Evolutionary conservation across 2,113 vertebrate genomes (phyloP).

Genomic region (Trachemys scripta): DNA sequence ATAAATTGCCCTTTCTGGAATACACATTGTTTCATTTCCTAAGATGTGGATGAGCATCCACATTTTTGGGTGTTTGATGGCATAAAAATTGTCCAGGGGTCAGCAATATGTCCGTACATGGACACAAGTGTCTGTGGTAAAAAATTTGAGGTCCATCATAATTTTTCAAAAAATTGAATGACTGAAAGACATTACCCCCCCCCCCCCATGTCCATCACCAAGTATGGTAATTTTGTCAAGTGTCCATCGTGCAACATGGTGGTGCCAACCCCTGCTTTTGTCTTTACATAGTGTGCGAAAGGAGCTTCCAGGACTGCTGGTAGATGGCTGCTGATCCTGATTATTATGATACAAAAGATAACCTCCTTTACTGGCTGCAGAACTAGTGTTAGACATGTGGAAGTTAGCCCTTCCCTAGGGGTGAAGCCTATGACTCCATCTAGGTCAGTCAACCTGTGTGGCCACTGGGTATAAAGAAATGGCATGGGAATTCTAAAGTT

Average conservation of each 20-base stretch:
- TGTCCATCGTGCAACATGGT: too few relatives aligned
- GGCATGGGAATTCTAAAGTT: background rate
- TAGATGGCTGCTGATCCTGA: background rate
- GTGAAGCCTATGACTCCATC: background rate
- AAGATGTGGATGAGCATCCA: background rate
- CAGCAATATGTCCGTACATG: too few relatives aligned
- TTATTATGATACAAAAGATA: background rate
- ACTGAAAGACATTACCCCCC: too few relatives aligned
- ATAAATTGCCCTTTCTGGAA: background rate
- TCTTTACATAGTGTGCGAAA: background rate
- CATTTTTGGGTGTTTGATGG: background rate
- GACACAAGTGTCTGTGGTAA: too few relatives aligned
- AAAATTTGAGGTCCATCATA: too few relatives aligned
- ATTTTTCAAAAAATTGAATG: too few relatives aligned
- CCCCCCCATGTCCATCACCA: rapidly evolving
- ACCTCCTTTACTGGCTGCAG: background rate
- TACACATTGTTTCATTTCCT: background rate
- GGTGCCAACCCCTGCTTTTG: too few relatives aligned
- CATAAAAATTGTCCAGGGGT: background rate
- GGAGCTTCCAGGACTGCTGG: background rate
- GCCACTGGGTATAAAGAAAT: background rate
- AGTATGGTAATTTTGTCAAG: too few relatives aligned
- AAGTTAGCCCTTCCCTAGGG: background rate
- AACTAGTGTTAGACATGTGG: background rate
- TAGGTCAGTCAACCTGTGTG: background rate